Evolutionary conservation across 2,797 vertebrate genomes (phyloP).

Genomic region (Schizothorax lantsangensis): DNA sequence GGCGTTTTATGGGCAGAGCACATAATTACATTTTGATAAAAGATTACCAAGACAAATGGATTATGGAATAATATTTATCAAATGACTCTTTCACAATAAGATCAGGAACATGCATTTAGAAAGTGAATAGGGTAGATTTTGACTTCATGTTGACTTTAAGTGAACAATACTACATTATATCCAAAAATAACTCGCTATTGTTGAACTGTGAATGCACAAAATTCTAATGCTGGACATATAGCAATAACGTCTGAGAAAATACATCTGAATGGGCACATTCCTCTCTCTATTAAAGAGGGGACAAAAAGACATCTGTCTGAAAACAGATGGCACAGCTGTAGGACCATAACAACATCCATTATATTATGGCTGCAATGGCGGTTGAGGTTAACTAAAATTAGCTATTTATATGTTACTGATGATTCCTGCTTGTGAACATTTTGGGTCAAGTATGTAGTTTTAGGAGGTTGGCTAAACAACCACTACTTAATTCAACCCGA

Average conservation of each 20-base stretch:
- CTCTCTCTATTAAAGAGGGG: neutral
- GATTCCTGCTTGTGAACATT: neutral
- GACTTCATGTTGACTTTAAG: neutral
- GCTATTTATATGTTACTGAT: neutral
- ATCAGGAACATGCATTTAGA: slow-evolving; percentile 2
- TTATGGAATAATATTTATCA: neutral
- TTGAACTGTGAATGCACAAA: neutral
- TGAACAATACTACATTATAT: neutral
- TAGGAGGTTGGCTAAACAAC: neutral
- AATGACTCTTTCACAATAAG: neutral
- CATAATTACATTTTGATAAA: neutral
- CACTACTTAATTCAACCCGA: neutral
- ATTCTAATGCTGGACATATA: neutral
- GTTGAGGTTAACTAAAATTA: neutral
- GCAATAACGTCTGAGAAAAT: neutral
- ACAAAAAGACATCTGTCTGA: slow-evolving; percentile 10
- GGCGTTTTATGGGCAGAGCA: neutral
- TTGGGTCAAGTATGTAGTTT: neutral
- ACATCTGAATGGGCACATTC: slow-evolving; percentile 1
- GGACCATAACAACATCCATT: slow-evolving; percentile 9
- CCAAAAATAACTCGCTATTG: slow-evolving; percentile 5
- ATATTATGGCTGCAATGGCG: neutral
- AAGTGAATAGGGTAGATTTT: neutral
- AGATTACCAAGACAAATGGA: neutral
- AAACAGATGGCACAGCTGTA: slow-evolving; percentile 21